Base-by-base conservation (phyloP, 64 coral and sea anemone genomes). In the Actinia tenebrosa region DNA sequence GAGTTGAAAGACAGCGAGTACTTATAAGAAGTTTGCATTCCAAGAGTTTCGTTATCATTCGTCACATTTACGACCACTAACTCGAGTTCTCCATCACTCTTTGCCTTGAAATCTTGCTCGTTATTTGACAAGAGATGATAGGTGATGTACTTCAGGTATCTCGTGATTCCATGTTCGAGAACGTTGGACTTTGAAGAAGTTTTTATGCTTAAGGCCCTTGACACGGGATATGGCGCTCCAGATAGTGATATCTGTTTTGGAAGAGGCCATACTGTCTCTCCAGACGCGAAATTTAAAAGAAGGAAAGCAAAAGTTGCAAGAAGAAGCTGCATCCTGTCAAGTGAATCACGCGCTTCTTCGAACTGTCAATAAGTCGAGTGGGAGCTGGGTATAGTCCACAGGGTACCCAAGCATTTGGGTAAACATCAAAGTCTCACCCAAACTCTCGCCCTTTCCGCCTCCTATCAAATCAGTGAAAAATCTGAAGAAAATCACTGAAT, bases 111-210 rank as follows among this genome's bases (percentile, higher is more conserved):
- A 69, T 69, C 64, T 45, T 83, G 56, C 18, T 4, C 10, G 20
- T 26, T 19, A 82, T 79, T 56, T 2, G 86, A 5, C 85, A 50
- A 69, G 77, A 87, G 78, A 25, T 81, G 18, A 26, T 20, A 64
- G 46, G 58, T 68, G 54, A 95, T 95, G 56, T 89, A 92, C 75
- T 92, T 90, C 42, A 95, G 84, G 44, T 95, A 95, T 53, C 93
- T 88, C 60, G 93, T 95, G 14, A 95, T 95, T 78, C 93, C 93
- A 5, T 90, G 87, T 56, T 61, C 88, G 8, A 95, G 87, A 7
- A 95, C 44, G 26, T 59, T 90, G 37, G 93, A 95, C n/a, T 37
- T 92, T 10, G 93, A 95, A 3, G 83, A 64, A 4, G 90, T 89
- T 17, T 86, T 19, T 52, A 95, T 89, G 52, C 62, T 91, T 9